These are phyloP conservation scores for Sternotherus odoratus DNA, from an alignment of 2,797 vertebrate genomes.

Conservation along the genomic window DNA sequence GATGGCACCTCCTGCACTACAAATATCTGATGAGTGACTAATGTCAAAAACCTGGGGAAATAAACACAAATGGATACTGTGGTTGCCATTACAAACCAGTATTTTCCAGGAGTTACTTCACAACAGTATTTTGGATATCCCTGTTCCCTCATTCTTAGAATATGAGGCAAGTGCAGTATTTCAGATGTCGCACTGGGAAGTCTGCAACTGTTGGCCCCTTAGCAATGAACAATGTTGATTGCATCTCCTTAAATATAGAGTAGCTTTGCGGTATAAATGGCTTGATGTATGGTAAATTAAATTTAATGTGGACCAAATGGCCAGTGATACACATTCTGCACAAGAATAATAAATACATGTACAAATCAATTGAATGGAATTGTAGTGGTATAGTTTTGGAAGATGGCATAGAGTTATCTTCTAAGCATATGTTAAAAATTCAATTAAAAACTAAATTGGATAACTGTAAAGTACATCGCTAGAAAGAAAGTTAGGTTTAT, in stretches of 20 bases:
- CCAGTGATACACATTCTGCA: constrained; percentile 35
- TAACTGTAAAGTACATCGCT: constrained; percentile 65
- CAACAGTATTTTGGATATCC: not conserved
- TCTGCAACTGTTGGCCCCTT: not conserved
- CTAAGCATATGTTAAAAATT: constrained; percentile 54
- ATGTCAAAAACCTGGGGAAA: constrained; percentile 14
- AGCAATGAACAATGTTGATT: not conserved
- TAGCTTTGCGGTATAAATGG: constrained; percentile 22
- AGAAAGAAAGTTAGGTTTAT: constrained; percentile 72
- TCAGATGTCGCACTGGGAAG: not conserved
- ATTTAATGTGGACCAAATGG: constrained; percentile 56
- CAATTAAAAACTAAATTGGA: constrained; percentile 76
- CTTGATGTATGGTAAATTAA: constrained; percentile 36
- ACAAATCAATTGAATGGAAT: constrained; percentile 47
- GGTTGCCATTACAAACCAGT: fast-evolving
- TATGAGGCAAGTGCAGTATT: not conserved
- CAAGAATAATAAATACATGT: constrained; percentile 67
- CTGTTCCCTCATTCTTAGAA: not conserved
- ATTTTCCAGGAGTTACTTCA: not conserved
- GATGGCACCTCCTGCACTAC: not conserved
- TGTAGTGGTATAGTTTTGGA: constrained; percentile 54
- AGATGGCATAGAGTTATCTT: constrained; percentile 53
- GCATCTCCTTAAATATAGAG: constrained; percentile 51
- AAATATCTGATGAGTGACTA: not conserved
- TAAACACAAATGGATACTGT: not conserved